Percentiles rank a stretch among this genome's conserved stretches.
phyloP scores from a whole-genome alignment of 2,797 vertebrate genomes.

The Sylvia borin region DNA sequence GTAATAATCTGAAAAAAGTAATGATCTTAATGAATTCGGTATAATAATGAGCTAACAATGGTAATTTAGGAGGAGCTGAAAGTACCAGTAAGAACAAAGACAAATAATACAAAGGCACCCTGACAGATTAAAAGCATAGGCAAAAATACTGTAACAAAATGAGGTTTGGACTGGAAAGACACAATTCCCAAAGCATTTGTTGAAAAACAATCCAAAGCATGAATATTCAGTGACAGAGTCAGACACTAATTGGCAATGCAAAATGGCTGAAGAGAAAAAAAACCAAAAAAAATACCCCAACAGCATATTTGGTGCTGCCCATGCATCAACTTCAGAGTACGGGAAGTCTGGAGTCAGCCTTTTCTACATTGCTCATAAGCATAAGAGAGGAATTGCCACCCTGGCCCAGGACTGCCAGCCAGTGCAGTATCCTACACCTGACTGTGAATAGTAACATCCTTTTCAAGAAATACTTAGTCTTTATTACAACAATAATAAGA shows the following conservation, averaged over 20 bases:
- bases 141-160: slow-evolving; percentile 57
- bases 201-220: slow-evolving; percentile 66
- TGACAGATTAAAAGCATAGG: slow-evolving; percentile 59
- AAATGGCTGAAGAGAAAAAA: slow-evolving; percentile 17
- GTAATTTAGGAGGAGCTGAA: slow-evolving; percentile 62
- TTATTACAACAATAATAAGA: background rate
- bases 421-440: background rate
- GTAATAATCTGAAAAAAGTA: slow-evolving; percentile 46
- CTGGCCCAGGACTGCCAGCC: background rate
- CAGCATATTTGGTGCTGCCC: background rate
- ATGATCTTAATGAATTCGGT: slow-evolving; percentile 59
- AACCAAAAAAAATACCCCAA: background rate
- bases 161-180: slow-evolving; percentile 61
- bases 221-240: slow-evolving; percentile 51
- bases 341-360: background rate
- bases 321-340: background rate
- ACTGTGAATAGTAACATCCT: background rate
- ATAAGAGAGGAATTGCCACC: background rate
- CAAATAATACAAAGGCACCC: slow-evolving; percentile 55
- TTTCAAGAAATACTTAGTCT: background rate
- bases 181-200: slow-evolving; percentile 59
- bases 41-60: slow-evolving; percentile 61
- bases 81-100: slow-evolving; percentile 62
- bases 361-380: background rate
- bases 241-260: slow-evolving; percentile 49